Conservation (phyloP, 2,113 vertebrate genomes). For the Stomatorhinus ivindoensis region DNA sequence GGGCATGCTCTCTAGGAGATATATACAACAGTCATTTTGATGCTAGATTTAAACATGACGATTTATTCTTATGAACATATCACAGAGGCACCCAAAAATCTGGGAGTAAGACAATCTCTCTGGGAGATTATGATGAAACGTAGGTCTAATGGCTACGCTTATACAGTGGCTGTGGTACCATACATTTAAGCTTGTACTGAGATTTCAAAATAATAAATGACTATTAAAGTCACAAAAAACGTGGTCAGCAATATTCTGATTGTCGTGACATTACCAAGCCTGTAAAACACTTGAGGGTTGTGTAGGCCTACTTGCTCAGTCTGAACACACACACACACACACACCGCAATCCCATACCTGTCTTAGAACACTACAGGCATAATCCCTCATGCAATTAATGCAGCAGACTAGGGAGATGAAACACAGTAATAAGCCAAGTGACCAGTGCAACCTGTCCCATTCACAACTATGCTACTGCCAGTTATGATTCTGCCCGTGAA, state of each 20-base stretch:
- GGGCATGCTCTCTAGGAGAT: background rate
- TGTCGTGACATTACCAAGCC: conserved; percentile 3
- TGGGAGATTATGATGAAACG: background rate
- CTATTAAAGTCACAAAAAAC: background rate
- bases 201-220: background rate
- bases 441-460: background rate
- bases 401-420: background rate
- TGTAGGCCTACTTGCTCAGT: background rate
- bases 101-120: background rate
- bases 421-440: background rate
- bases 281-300: background rate
- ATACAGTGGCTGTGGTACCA: background rate
- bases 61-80: background rate
- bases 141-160: background rate
- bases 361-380: background rate
- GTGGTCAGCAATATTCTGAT: background rate
- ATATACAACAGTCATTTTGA: background rate
- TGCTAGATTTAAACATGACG: background rate
- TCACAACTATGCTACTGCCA: background rate
- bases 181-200: background rate
- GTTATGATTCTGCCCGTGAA: background rate
- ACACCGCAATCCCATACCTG: background rate
- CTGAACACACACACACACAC: background rate
- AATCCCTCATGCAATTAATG: conserved; percentile 10
- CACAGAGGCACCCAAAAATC: background rate